phyloP scores from a whole-genome alignment of 2,797 vertebrate species.

The Picus viridis region DNA sequence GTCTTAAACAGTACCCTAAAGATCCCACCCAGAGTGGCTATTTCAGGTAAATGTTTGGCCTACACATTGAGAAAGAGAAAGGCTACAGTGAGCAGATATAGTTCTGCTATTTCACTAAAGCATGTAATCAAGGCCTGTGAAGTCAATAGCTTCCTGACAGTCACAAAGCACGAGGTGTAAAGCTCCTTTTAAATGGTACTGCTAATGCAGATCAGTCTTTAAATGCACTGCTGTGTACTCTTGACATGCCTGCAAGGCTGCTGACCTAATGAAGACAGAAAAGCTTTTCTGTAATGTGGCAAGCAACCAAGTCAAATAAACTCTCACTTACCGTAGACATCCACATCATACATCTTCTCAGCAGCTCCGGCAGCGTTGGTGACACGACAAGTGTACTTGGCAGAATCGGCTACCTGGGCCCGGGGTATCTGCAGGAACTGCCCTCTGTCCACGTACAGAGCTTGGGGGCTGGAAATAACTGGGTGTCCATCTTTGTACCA shows the following conservation, averaged over 20 bases:
- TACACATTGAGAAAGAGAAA: neutral
- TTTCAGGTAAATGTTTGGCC: neutral
- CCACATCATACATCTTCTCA: slow-evolving; percentile 87
- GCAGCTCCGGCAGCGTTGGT: slow-evolving; percentile 85
- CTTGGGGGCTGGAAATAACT: slow-evolving; percentile 83
- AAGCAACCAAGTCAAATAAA: neutral
- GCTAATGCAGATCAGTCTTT: neutral
- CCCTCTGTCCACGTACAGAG: slow-evolving; percentile 87
- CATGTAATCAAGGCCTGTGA: neutral
- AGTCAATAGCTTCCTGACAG: neutral
- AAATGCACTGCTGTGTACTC: neutral
- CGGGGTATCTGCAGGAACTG: slow-evolving; percentile 89
- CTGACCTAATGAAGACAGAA: neutral
- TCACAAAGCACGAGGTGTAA: neutral
- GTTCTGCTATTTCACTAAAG: neutral
- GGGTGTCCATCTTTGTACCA: slow-evolving; percentile 88
- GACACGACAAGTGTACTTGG: slow-evolving; percentile 85
- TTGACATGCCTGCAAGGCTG: neutral
- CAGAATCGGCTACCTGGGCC: slow-evolving; percentile 86
- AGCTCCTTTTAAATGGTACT: neutral
- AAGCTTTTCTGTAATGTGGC: neutral
- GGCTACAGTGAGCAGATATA: neutral
- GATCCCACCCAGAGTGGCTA: neutral
- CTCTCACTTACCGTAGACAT: slow-evolving; percentile 86
- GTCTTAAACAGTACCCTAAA: neutral